phyloP scores from a whole-genome alignment of 2,888 invertebrate species.

The Lymantria dispar region DNA sequence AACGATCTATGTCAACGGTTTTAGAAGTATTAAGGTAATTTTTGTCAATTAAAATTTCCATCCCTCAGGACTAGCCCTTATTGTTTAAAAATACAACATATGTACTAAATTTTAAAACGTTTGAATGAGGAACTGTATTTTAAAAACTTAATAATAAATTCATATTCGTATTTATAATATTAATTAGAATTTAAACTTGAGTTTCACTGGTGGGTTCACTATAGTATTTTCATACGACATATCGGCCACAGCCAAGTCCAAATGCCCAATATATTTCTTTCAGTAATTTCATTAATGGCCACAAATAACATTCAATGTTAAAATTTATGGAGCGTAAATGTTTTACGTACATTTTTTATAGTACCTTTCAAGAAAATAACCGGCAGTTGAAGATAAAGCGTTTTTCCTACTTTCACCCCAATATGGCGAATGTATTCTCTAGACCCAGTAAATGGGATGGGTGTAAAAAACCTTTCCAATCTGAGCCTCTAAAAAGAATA shows the following conservation, averaged over 20 bases:
- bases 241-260: slow-evolving; percentile 26
- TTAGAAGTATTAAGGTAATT: no score
- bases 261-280: slow-evolving; percentile 40
- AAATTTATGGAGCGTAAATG: slow-evolving; percentile 70
- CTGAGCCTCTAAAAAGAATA: slow-evolving; percentile 70
- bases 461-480: slow-evolving; percentile 78
- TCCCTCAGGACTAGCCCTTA: no score
- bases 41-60: no score
- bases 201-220: no score
- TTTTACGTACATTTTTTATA: slow-evolving; percentile 69
- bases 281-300: slow-evolving; percentile 63
- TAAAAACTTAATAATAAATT: no score
- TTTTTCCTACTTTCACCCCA: slow-evolving; percentile 49
- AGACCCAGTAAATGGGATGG: slow-evolving; percentile 62
- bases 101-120: no score
- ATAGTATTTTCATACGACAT: background rate
- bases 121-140: no score
- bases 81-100: no score
- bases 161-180: no score
- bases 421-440: slow-evolving; percentile 63
- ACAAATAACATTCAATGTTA: slow-evolving; percentile 64
- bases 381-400: slow-evolving; percentile 68
- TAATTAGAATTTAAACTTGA: no score
- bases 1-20: no score
- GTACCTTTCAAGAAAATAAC: slow-evolving; percentile 75